Evolutionary conservation across 2,888 invertebrate species (phyloP), one percentile per base, ranked within the genome.

Genomic region (Cryptosula pallasiana): DNA sequence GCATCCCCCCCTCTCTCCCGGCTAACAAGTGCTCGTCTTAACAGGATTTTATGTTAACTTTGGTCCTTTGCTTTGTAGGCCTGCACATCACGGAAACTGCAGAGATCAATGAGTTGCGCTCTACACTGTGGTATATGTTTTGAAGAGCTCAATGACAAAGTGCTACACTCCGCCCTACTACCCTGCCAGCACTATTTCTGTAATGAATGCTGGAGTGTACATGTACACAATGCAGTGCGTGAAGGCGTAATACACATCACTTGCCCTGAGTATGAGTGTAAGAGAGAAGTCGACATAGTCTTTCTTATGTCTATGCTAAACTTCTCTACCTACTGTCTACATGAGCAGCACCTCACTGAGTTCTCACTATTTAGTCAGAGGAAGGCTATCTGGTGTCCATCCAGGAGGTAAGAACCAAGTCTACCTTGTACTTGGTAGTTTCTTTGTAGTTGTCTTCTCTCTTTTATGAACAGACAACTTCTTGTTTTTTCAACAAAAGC

Each of bases 121-220:
- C 32, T 63, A n/a, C 63, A 63, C 5, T 63, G 63, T 63, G 63
- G 63, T 29, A 27, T 63, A 32, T 63, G 63, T 34, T 63, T 63
- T 32, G 63, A 63, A 63, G 63, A 63, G 63, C 63, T 63, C 32
- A 63, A 63, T 63, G 63, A 63, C n/a, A 25, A 20, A 3, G 63
- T 34, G 2, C 63, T 63, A 13, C 63, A 63, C 35, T 71, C 74
- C 13, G 71, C 74, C 34, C 71, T 77, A 63, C 29, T 69, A 34
- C 32, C 71, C 13, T 77, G 77, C 70, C 74, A 73, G 32, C 77
- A 77, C 71, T 73, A 75, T 72, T 77, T 77, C 70, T 77, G 77
- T 63, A 72, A 73, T 13, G 57, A 70, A 35, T 77, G 77, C 72
- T 77, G 76, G 77, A 63, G 72, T 35, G 35, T 29, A 35, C 74